Conservation (phyloP, 2,888 invertebrate genomes). For the Netelia melanura region DNA sequence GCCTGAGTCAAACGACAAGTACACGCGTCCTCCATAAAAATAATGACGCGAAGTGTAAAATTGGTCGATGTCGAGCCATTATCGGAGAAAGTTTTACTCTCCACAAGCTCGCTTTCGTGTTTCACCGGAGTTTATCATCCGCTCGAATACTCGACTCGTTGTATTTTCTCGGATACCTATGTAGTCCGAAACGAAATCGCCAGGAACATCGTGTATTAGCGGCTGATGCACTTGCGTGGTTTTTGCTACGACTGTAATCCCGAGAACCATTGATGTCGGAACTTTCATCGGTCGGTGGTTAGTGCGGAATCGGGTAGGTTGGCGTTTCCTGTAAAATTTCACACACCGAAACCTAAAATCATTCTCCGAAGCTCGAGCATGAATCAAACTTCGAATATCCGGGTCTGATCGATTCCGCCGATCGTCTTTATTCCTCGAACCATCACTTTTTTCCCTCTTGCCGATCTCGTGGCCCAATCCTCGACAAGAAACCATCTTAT, state of each 20-base stretch:
- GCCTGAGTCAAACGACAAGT: slow-evolving; percentile 11
- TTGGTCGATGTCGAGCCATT: slow-evolving; percentile 80
- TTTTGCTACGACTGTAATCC: slow-evolving; percentile 24
- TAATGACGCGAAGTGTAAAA: slow-evolving; percentile 64
- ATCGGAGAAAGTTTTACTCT: slow-evolving; percentile 80
- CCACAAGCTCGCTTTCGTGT: slow-evolving; percentile 75
- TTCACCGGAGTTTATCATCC: slow-evolving; percentile 80
- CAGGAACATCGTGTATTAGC: slow-evolving; percentile 28
- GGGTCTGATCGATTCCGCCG: neutral
- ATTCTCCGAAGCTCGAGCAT: neutral
- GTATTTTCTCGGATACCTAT: neutral
- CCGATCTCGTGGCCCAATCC: neutral
- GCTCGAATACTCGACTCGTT: slow-evolving; percentile 20
- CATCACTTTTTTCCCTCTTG: neutral
- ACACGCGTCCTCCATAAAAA: slow-evolving; percentile 22
- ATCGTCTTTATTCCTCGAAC: neutral
- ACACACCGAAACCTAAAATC: neutral
- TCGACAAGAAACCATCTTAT: neutral
- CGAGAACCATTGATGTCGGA: neutral
- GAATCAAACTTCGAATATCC: neutral
- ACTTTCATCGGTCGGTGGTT: neutral
- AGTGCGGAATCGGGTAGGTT: neutral
- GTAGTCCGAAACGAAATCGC: slow-evolving; percentile 6
- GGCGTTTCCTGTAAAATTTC: neutral
- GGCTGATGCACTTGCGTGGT: neutral